Base-by-base conservation (phyloP, 2,888 invertebrate species). In the Drosophila differens region DNA sequence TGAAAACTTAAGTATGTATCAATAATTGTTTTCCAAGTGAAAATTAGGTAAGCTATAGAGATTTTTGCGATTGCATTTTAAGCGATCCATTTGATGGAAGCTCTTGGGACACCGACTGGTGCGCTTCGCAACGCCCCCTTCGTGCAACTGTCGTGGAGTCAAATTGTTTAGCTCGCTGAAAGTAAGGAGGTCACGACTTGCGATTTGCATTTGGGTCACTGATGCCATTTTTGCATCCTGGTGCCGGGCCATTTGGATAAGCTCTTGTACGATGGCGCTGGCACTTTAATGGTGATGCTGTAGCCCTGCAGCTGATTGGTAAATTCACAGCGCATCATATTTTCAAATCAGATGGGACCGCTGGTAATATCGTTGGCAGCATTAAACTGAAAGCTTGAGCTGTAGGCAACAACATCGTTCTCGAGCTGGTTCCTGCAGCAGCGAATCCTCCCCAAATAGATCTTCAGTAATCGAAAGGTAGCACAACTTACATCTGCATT, bases 291-390 rank as follows among this genome's bases (percentile, higher is more conserved):
- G 2, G 85, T 76, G 33, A 93, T 92, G 19, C 92, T 89, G 74
- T 93, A 93, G 14, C 94, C 94, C 22, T 93, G 91, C 33, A 93
- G 76, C 66, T 93, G 93, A 16, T 92, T 91, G 0, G 82, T 71
- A 33, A 93, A 85, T 16, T 89, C 73, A 4, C 81, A 76, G 7
- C 94, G 92, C 33, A 82, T 88, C 81, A 94, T 82, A 51, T 91
- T 92, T 19, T 88, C 91, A 39, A 92, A 88, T 62, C 93, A 93
- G 30, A 93, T 91, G 1, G 93, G 93, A 66, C 93, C 94, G 0
- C 79, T 84, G 16, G 93, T 90, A 7, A 93, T 93, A 53, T 93
- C 93, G 49, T 91, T 89, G 16, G 76, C 61, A 0, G 83, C 81
- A 79, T 92, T 72, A 6, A 80, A 69, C 14, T 60, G 53, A 63